Conservation (phyloP, 2,113 vertebrate genomes). For the Cyrtonyx montezumae region DNA sequence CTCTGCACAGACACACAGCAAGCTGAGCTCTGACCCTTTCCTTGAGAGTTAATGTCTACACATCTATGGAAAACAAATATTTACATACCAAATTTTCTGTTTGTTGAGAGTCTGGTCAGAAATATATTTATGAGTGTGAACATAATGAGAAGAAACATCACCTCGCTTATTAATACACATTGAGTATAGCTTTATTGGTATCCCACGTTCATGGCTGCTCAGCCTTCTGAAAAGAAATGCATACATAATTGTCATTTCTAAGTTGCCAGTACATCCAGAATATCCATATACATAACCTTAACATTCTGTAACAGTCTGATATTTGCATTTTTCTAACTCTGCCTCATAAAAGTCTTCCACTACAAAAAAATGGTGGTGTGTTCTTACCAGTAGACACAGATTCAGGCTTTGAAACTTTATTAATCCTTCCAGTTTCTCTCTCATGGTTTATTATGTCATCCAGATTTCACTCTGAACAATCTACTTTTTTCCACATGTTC, state of each 20-base stretch:
- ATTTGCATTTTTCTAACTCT: constrained; percentile 56
- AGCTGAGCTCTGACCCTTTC: background rate
- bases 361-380: constrained; percentile 47
- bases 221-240: background rate
- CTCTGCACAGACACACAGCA: background rate
- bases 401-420: constrained; percentile 57
- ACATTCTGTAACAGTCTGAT: constrained; percentile 23
- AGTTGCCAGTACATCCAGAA: constrained; percentile 23
- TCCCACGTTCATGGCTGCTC: background rate
- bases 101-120: background rate
- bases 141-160: background rate
- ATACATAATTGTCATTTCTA: background rate
- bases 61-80: background rate
- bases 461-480: constrained; percentile 67
- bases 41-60: background rate
- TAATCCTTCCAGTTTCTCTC: constrained; percentile 68
- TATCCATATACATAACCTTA: constrained; percentile 2
- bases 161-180: background rate
- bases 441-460: constrained; percentile 70
- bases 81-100: background rate
- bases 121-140: background rate
- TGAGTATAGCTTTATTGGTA: background rate
- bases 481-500: constrained; percentile 77
- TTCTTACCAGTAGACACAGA: constrained; percentile 44
- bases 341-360: constrained; percentile 25